Conservation (phyloP, 2,113 vertebrate genomes). For the Corythaeola cristata region DNA sequence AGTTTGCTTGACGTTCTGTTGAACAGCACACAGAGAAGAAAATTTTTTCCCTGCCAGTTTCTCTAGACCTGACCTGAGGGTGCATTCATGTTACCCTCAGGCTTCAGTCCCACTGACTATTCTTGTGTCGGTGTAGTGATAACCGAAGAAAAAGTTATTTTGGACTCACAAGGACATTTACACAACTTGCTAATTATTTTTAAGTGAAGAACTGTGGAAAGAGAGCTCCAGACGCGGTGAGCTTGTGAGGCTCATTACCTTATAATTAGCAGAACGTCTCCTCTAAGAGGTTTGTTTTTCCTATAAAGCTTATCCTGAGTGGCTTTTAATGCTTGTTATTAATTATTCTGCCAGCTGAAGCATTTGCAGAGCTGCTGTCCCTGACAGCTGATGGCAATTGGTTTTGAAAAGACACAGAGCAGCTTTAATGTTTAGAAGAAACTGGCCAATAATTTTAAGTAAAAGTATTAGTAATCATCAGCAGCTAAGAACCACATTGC, state of each 20-base stretch:
- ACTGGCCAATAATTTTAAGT: neutral
- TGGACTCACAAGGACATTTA: neutral
- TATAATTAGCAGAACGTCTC: conserved; percentile 24
- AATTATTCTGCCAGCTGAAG: conserved; percentile 36
- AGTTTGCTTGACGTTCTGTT: neutral
- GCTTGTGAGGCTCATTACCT: neutral
- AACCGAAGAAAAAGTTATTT: neutral
- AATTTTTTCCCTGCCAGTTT: neutral
- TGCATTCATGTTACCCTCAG: neutral
- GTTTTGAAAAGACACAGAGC: conserved; percentile 40
- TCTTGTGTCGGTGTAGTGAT: neutral
- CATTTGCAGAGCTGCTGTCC: conserved; percentile 38
- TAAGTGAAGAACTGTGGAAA: neutral
- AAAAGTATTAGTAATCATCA: neutral
- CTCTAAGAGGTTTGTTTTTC: conserved; percentile 29
- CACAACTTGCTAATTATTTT: neutral
- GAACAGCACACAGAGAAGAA: neutral
- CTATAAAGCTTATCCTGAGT: conserved; percentile 37
- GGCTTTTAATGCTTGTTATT: conserved; percentile 44
- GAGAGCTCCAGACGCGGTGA: neutral
- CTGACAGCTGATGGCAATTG: neutral
- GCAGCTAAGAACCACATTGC: neutral
- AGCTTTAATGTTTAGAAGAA: conserved; percentile 16
- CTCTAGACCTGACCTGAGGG: neutral
- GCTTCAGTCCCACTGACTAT: neutral